A percentile compares a stretch with the other conserved stretches of the same genome.
Conservation (phyloP, 1,140 invertebrate genomes). For the Asobara japonica region DNA sequence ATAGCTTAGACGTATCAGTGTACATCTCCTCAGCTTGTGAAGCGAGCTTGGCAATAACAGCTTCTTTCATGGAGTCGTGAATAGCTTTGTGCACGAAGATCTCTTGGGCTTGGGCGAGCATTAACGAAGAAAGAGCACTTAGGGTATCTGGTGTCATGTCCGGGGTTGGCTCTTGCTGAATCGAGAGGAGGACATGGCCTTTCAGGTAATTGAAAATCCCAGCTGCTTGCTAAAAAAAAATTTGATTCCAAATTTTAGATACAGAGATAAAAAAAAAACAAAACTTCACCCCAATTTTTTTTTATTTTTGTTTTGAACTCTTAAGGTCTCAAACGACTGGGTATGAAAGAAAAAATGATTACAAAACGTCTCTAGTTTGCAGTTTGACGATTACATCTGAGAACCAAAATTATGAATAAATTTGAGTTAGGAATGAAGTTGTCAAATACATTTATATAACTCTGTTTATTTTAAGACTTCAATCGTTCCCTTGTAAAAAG, state of each 20-base stretch:
- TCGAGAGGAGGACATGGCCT: slow-evolving; percentile 81
- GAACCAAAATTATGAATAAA: too few relatives aligned
- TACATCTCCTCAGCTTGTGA: slow-evolving; percentile 94
- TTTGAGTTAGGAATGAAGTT: too few relatives aligned
- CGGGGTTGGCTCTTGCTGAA: slow-evolving; percentile 94
- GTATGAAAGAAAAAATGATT: too few relatives aligned
- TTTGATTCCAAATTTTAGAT: too few relatives aligned
- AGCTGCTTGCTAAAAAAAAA: slow-evolving; percentile 81
- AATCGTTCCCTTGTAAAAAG: too few relatives aligned
- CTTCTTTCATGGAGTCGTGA: slow-evolving; percentile 94
- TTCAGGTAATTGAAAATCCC: slow-evolving; percentile 93
- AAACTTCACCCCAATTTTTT: too few relatives aligned
- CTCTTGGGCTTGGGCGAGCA: slow-evolving; percentile 98
- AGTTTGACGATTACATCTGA: too few relatives aligned
- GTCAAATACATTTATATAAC: too few relatives aligned
- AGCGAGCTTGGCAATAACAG: slow-evolving; percentile 90
- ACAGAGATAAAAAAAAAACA: too few relatives aligned
- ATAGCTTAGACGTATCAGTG: slow-evolving; percentile 85
- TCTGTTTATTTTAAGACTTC: too few relatives aligned
- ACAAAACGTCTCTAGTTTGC: too few relatives aligned
- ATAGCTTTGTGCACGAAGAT: slow-evolving; percentile 95
- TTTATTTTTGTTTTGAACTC: not conserved
- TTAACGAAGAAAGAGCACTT: slow-evolving; percentile 83
- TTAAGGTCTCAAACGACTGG: too few relatives aligned
- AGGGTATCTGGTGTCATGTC: slow-evolving; percentile 95